phyloP scores from a whole-genome alignment of 1,140 invertebrate species.

The Drosophila equinoxialis region DNA sequence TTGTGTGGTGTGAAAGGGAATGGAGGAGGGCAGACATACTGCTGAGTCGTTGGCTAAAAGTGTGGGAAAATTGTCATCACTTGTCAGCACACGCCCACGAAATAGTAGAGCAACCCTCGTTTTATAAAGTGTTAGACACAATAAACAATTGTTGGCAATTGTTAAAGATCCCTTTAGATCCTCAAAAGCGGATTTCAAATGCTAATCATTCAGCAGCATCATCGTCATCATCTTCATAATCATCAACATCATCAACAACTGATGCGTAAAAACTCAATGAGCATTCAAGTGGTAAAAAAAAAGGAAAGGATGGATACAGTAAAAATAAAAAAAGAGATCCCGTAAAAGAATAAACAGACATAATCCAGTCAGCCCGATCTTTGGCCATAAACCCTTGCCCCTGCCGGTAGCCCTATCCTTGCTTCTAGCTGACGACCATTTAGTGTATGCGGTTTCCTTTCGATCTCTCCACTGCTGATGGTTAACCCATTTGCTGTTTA shows the following conservation, averaged over 20 bases:
- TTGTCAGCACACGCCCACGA: constrained; percentile 73
- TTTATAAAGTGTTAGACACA: constrained; percentile 47
- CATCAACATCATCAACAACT: constrained; percentile 8
- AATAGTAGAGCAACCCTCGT: constrained; percentile 46
- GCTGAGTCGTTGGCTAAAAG: constrained; percentile 52
- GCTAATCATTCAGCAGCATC: constrained; percentile 53
- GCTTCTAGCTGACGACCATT: constrained; percentile 49
- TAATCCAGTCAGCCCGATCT: constrained; percentile 82
- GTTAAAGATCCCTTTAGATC: constrained; percentile 54
- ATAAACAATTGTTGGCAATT: constrained; percentile 58
- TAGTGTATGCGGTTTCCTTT: constrained; percentile 62
- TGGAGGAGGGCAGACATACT: constrained; percentile 26
- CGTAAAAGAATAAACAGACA: constrained; percentile 13
- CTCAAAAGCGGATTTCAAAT: constrained; percentile 70
- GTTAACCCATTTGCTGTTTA: constrained; percentile 69
- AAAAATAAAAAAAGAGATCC: constrained; percentile 29
- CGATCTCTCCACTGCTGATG: constrained; percentile 46
- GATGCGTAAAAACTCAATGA: constrained; percentile 75
- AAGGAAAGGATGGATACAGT: constrained; percentile 9
- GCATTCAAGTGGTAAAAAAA: constrained; percentile 51
- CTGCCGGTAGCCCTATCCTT: too few relatives aligned
- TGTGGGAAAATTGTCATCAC: constrained; percentile 72
- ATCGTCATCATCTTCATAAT: background rate
- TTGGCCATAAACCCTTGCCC: constrained; percentile 32
- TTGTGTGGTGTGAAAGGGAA: constrained; percentile 32